These are phyloP conservation scores for Pristionchus pacificus DNA, from an alignment of 1,140 invertebrate genomes.

Conservation along the genomic window DNA sequence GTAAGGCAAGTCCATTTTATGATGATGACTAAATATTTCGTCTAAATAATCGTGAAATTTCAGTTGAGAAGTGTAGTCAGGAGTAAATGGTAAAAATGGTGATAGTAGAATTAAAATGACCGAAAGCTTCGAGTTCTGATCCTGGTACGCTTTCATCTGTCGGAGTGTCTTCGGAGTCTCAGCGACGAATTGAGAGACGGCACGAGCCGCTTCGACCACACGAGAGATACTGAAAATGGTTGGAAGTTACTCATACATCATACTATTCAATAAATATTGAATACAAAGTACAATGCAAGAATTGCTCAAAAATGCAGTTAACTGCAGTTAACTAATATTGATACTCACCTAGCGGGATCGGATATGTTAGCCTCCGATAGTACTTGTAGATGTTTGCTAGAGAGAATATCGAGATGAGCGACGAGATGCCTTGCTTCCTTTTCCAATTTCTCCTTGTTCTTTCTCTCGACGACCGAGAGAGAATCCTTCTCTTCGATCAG, in stretches of 20 bases:
- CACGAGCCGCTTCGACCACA: conserved; percentile 21
- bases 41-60: too few species aligned
- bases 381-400: conserved; percentile 24
- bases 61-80: too few species aligned
- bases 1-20: too few species aligned
- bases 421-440: conserved; percentile 68
- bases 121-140: conserved; percentile 15
- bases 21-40: too few species aligned
- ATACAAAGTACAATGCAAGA: too few species aligned
- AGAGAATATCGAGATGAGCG: conserved; percentile 62
- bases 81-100: too few species aligned
- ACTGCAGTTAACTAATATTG: not conserved
- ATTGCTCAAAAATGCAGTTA: too few species aligned
- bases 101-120: conserved; percentile 1
- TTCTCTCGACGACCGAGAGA: conserved; percentile 78
- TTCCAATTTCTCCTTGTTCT: conserved; percentile 75
- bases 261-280: too few species aligned
- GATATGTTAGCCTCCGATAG: conserved; percentile 26
- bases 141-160: conserved; percentile 36
- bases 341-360: conserved; percentile 31
- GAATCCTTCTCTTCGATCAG: conserved; percentile 87
- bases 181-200: conserved; percentile 28
- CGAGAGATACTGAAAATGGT: conserved; percentile 19
- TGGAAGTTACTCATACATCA: conserved; percentile 14
- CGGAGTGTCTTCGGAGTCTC: conserved; percentile 21